Percentiles rank a stretch among this genome's conserved stretches.
Evolutionary conservation across 2,113 vertebrate species (phyloP).

Genomic region (Lepus europaeus): DNA sequence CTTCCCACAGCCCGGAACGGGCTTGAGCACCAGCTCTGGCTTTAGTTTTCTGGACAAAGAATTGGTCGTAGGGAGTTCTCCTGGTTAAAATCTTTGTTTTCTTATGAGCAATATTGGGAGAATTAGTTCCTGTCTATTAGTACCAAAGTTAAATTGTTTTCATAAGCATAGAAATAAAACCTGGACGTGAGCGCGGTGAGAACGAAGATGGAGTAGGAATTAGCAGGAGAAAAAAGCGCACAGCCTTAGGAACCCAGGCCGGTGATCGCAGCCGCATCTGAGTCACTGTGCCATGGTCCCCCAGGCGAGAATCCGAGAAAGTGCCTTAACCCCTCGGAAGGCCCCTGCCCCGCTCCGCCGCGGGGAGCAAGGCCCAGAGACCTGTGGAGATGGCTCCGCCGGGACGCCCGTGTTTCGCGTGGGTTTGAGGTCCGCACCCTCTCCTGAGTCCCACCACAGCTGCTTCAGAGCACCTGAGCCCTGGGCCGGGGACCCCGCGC

Average conservation of each 20-base stretch:
- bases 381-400: not conserved
- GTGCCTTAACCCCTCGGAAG: conserved; percentile 86
- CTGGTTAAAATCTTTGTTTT: conserved; percentile 53
- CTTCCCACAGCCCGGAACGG: not conserved
- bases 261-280: conserved; percentile 46
- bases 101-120: conserved; percentile 65
- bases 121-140: conserved; percentile 70
- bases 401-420: no score
- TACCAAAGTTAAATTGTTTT: conserved; percentile 71
- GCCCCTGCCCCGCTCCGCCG: conserved; percentile 66
- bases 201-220: conserved; percentile 44
- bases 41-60: conserved; percentile 63
- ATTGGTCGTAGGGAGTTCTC: conserved; percentile 63
- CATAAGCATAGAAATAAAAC: conserved; percentile 67
- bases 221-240: conserved; percentile 67
- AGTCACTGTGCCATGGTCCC: conserved; percentile 57
- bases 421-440: no score
- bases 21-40: conserved; percentile 32
- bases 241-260: conserved; percentile 33
- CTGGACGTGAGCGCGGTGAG: not conserved
- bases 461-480: no score
- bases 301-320: conserved; percentile 75
- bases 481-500: no score
- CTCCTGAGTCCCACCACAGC: no score
- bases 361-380: no score